Evolutionary conservation across 2,113 vertebrate species (phyloP).

Genomic region (Nyctibius bracteatus): DNA sequence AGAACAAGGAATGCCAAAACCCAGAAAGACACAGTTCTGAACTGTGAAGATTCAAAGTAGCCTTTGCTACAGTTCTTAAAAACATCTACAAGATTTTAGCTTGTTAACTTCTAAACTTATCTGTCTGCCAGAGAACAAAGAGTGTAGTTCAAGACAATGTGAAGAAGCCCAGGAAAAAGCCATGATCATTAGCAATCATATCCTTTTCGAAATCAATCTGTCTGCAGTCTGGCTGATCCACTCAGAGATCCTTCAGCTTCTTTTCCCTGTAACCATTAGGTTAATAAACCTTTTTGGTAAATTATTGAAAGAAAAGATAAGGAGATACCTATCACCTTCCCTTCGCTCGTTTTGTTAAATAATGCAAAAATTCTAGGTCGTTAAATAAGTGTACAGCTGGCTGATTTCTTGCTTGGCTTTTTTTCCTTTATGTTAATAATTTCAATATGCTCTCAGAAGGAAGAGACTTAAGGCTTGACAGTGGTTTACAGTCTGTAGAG

Average conservation of each 20-base stretch:
- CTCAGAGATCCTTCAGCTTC: neutral
- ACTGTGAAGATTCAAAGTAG: neutral
- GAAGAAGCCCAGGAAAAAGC: neutral
- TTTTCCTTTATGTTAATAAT: neutral
- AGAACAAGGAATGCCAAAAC: neutral
- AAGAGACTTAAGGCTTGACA: neutral
- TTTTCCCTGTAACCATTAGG: neutral
- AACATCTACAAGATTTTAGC: neutral
- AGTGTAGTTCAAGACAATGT: neutral
- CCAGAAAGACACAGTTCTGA: neutral
- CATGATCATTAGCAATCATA: conserved; percentile 3
- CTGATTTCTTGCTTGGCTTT: neutral
- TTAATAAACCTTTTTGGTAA: neutral
- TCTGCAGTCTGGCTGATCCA: neutral
- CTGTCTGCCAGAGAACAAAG: conserved; percentile 35
- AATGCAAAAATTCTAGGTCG: neutral
- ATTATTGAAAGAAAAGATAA: neutral
- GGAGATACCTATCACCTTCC: neutral
- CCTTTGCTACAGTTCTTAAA: neutral
- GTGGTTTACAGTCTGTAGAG: neutral
- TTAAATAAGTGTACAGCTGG: neutral
- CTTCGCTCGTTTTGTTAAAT: neutral
- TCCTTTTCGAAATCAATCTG: neutral
- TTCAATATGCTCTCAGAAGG: neutral
- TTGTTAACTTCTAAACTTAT: conserved; percentile 6